These are phyloP conservation scores for Macrotus californicus DNA, from an alignment of 2,113 vertebrate genomes.

Conservation along the genomic window DNA sequence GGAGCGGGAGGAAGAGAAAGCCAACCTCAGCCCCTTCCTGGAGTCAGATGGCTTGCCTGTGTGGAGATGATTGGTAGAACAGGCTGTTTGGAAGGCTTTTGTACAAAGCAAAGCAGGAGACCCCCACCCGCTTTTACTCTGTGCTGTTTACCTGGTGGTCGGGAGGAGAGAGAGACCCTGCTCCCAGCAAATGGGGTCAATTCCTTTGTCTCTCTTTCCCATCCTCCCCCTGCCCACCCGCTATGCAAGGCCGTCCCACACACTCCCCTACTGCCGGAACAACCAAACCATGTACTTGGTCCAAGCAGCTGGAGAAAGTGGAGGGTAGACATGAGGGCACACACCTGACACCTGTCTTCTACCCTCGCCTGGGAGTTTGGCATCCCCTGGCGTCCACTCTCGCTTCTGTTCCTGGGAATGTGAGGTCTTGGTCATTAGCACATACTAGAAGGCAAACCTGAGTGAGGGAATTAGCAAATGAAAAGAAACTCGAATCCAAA, in stretches of 20 bases:
- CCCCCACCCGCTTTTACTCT: background rate
- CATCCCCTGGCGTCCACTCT: background rate
- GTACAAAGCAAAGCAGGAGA: background rate
- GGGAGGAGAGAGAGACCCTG: background rate
- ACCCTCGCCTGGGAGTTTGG: background rate
- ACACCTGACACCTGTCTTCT: rapidly evolving
- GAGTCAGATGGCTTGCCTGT: background rate
- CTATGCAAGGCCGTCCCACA: background rate
- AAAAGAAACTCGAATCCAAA: background rate
- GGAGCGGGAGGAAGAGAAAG: background rate
- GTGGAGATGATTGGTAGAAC: background rate
- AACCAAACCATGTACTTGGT: too few species aligned
- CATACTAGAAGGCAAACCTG: background rate
- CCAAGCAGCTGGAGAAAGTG: background rate
- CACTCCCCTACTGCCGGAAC: background rate
- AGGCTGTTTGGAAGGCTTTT: background rate
- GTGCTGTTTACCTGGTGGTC: background rate
- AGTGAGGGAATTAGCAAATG: background rate
- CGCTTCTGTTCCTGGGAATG: background rate
- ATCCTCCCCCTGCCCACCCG: background rate
- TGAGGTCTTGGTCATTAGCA: background rate
- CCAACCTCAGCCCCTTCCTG: background rate
- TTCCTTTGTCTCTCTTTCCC: background rate
- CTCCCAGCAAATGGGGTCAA: background rate
- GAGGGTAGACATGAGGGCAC: rapidly evolving